Evolutionary conservation across 2,888 invertebrate genomes (phyloP).

Genomic region (Cantharis rufa): DNA sequence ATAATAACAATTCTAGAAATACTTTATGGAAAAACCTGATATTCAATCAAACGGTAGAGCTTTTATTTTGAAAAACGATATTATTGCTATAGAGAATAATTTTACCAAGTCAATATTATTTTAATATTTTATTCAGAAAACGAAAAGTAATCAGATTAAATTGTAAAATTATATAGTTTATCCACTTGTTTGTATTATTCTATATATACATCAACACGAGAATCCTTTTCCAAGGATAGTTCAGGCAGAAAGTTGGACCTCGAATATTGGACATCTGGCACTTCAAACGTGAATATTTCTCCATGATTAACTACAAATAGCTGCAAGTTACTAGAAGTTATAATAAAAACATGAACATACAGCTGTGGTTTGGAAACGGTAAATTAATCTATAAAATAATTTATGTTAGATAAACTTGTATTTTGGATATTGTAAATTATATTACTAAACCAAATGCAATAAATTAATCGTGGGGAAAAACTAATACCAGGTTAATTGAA

Average conservation of each 20-base stretch:
- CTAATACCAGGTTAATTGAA: background rate
- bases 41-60: background rate
- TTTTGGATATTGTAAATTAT: background rate
- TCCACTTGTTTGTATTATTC: background rate
- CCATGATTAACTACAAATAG: conserved; percentile 4
- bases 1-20: background rate
- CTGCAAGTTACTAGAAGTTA: background rate
- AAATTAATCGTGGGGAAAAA: background rate
- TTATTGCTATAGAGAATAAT: background rate
- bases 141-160: background rate
- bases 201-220: background rate
- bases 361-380: background rate
- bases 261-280: conserved; percentile 2
- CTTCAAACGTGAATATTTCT: conserved; percentile 5
- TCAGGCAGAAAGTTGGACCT: background rate
- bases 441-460: background rate
- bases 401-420: background rate
- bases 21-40: background rate
- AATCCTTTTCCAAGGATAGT: background rate
- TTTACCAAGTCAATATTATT: background rate
- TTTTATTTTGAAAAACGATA: background rate
- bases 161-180: background rate
- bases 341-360: conserved; percentile 3
- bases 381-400: conserved; percentile 4
- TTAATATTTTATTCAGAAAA: background rate